phyloP scores from a whole-genome alignment of 2,888 invertebrate species.

The Troides oblongomaculatus region DNA sequence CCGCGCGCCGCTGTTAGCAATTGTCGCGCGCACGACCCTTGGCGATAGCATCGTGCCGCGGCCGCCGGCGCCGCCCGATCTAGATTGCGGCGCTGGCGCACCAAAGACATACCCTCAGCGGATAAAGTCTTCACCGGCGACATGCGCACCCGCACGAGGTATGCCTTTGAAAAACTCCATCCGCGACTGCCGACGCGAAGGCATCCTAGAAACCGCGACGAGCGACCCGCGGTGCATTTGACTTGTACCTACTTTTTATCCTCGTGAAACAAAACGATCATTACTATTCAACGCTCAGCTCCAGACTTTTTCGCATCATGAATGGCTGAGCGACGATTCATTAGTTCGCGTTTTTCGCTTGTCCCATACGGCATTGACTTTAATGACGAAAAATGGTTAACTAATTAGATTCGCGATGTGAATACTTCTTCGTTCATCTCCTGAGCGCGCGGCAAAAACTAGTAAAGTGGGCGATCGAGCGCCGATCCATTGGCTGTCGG shows the following conservation, averaged over 20 bases:
- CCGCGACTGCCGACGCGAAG: slow-evolving; percentile 49
- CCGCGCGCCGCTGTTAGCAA: slow-evolving; percentile 69
- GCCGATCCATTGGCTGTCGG: slow-evolving; percentile 36
- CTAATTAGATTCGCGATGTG: slow-evolving; percentile 33
- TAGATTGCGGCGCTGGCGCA: slow-evolving; percentile 69
- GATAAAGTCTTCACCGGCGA: slow-evolving; percentile 73
- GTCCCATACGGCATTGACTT: slow-evolving; percentile 19
- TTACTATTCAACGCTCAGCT: slow-evolving; percentile 37
- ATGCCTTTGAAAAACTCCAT: slow-evolving; percentile 69
- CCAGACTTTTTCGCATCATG: slow-evolving; percentile 34
- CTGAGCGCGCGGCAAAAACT: slow-evolving; percentile 33
- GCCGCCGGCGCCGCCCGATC: slow-evolving; percentile 64
- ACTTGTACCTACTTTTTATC: slow-evolving; percentile 33
- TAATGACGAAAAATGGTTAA: slow-evolving; percentile 29
- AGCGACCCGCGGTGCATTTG: slow-evolving; percentile 20
- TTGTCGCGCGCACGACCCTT: slow-evolving; percentile 68
- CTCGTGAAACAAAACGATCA: slow-evolving; percentile 29
- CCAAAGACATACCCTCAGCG: slow-evolving; percentile 70
- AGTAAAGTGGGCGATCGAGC: slow-evolving; percentile 27
- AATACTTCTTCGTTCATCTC: slow-evolving; percentile 30
- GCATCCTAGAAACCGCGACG: slow-evolving; percentile 58
- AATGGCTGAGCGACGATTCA: slow-evolving; percentile 35
- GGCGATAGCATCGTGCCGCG: slow-evolving; percentile 69
- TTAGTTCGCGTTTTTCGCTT: slow-evolving; percentile 31
- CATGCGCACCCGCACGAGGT: slow-evolving; percentile 58